phyloP scores from a whole-genome alignment of 2,888 invertebrate genomes.

The Pycnomerus fuliginosus region DNA sequence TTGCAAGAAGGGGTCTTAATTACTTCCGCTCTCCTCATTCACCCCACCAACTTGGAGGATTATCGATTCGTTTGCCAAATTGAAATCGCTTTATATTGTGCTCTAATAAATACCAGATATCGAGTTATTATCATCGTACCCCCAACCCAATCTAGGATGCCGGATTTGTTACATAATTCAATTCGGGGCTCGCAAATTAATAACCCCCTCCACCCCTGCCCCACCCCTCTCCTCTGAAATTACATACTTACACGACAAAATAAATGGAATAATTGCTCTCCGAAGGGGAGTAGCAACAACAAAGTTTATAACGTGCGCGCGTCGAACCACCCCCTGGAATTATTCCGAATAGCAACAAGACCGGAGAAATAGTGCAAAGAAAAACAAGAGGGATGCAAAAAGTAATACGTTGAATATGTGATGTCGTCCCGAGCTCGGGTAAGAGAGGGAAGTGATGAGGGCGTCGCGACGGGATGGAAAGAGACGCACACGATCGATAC shows the following conservation, averaged over 20 bases:
- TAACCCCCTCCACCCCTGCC: too few species aligned
- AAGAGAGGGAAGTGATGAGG: slow-evolving; percentile 39
- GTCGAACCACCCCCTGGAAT: too few species aligned
- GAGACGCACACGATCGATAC: slow-evolving; percentile 55
- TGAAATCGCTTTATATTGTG: slow-evolving; percentile 45
- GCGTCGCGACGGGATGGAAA: slow-evolving; percentile 39
- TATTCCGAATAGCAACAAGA: slow-evolving; percentile 41
- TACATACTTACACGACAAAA: too few species aligned
- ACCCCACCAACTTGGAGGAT: slow-evolving; percentile 32
- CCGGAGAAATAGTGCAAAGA: slow-evolving; percentile 46
- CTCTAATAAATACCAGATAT: slow-evolving; percentile 42
- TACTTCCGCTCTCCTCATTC: slow-evolving; percentile 31
- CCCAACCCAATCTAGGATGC: slow-evolving; percentile 32
- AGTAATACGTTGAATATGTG: slow-evolving; percentile 56
- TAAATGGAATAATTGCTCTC: too few species aligned
- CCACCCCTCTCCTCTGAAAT: too few species aligned
- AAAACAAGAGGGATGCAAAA: slow-evolving; percentile 50
- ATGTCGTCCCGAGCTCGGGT: slow-evolving; percentile 48
- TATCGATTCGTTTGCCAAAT: slow-evolving; percentile 42
- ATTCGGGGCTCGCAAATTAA: too few species aligned
- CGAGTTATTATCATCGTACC: slow-evolving; percentile 38
- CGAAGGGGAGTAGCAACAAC: too few species aligned
- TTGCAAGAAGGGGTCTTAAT: too few species aligned
- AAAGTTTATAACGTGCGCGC: too few species aligned
- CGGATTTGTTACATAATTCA: slow-evolving; percentile 32